Percentiles rank a stretch among this genome's conserved stretches.
Evolutionary conservation across 2,797 vertebrate genomes (phyloP).

Genomic region (Cuniculus paca): DNA sequence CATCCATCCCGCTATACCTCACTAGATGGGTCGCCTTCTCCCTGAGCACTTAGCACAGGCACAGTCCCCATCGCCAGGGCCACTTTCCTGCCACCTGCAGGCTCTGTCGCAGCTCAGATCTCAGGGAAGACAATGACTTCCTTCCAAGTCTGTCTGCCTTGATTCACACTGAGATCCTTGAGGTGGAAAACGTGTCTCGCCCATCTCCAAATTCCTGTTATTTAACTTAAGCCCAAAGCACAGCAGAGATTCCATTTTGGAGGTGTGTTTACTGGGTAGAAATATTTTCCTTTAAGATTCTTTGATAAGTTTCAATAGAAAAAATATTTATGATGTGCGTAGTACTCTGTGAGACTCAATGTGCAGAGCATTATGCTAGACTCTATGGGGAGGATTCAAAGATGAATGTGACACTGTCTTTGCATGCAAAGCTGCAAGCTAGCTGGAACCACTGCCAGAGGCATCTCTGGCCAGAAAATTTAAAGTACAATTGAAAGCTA

Average conservation of each 20-base stretch:
- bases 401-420: slow-evolving; percentile 57
- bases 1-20: neutral
- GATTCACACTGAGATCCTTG: neutral
- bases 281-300: slow-evolving; percentile 17
- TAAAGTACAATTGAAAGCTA: slow-evolving; percentile 72
- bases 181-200: neutral
- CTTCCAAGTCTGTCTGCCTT: neutral
- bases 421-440: slow-evolving; percentile 25
- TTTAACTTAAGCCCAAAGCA: slow-evolving; percentile 3
- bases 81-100: too few species aligned
- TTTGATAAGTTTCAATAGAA: slow-evolving; percentile 15
- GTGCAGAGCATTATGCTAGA: neutral
- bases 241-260: neutral
- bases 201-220: neutral
- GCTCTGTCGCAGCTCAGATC: neutral
- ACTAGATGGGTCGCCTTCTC: neutral
- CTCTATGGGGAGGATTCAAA: neutral
- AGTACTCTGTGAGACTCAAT: neutral
- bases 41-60: neutral
- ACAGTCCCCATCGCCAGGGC: neutral
- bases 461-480: slow-evolving; percentile 59
- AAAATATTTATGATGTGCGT: neutral
- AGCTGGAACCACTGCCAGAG: slow-evolving; percentile 64
- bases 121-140: neutral
- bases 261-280: slow-evolving; percentile 21